A percentile compares a stretch with the other conserved stretches of the same genome.
Evolutionary conservation across 2,113 vertebrate genomes (phyloP).

Genomic region (human): GRCh38 chrX:107191001-107191500

Average conservation of each 20-base stretch:
- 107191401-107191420: neutral
- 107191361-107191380: neutral
- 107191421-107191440: neutral
- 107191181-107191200: slow-evolving; percentile 17
- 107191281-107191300: neutral
- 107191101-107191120: slow-evolving; percentile 71
- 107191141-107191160: neutral
- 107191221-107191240: slow-evolving; percentile 29
- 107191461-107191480: too few species aligned
- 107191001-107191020: neutral
- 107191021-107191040: slow-evolving; percentile 60
- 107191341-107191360: neutral
- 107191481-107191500: too few species aligned
- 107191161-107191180: neutral
- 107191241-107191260: slow-evolving; percentile 9
- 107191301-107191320: neutral
- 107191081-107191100: too few species aligned
- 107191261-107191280: neutral
- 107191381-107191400: neutral
- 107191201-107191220: slow-evolving; percentile 38
- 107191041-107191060: slow-evolving; percentile 71
- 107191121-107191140: slow-evolving; percentile 32
- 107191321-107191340: neutral
- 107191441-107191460: too few species aligned
- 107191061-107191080: too few species aligned